Percentiles rank a stretch among this genome's conserved stretches.
Conservation (phyloP, 2,888 invertebrate genomes). For the Caenorhabditis sulstoni region DNA sequence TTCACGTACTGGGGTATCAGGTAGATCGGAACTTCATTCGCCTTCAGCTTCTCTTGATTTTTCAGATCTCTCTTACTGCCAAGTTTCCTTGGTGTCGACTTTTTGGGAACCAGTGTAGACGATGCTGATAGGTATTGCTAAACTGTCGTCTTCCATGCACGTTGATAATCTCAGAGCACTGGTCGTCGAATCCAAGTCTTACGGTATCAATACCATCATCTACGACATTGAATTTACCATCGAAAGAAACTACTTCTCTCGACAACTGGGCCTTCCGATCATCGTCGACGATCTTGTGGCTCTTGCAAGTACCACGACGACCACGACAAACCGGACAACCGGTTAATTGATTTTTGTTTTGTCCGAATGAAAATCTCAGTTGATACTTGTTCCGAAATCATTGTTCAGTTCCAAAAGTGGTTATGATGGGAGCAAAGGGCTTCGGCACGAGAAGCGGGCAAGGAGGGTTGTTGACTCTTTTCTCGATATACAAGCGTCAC, state of each 20-base stretch:
- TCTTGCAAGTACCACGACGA: background rate
- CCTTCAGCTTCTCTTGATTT: background rate
- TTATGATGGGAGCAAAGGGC: too few relatives aligned
- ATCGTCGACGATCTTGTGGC: constrained; percentile 31
- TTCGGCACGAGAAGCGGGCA: too few relatives aligned
- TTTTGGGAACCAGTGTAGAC: constrained; percentile 37
- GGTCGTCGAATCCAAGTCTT: constrained; percentile 23
- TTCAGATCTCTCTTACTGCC: constrained; percentile 41
- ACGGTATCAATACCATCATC: constrained; percentile 20
- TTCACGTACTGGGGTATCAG: constrained; percentile 50
- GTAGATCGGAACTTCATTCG: background rate
- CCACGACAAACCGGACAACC: background rate
- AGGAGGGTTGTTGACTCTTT: too few relatives aligned
- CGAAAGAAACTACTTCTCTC: constrained; percentile 26
- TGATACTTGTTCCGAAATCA: background rate
- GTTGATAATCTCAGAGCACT: constrained; percentile 19
- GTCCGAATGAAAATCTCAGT: constrained; percentile 1
- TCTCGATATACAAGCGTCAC: too few relatives aligned
- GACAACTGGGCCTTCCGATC: constrained; percentile 35
- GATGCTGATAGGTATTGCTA: constrained; percentile 41
- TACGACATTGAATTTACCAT: constrained; percentile 13
- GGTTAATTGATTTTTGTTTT: constrained; percentile 6
- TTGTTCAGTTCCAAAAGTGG: too few relatives aligned
- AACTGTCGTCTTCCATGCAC: background rate
- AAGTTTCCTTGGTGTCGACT: constrained; percentile 46